Evolutionary conservation across 2,888 invertebrate species (phyloP).

Genomic region (Hemicrepidius hirtus): DNA sequence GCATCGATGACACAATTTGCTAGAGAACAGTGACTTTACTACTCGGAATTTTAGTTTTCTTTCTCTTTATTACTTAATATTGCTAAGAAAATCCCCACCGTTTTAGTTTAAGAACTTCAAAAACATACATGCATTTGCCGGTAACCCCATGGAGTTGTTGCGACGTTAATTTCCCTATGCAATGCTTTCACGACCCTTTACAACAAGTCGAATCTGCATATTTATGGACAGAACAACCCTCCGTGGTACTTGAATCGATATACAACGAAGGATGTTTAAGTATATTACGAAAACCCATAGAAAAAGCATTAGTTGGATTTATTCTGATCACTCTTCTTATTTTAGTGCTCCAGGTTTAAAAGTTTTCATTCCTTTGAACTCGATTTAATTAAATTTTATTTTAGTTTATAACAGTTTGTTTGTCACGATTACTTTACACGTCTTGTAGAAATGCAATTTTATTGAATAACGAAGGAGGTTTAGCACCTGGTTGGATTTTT

Average conservation of each 20-base stretch:
- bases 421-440: constrained; percentile 75
- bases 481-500: constrained; percentile 72
- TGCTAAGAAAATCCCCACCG: no score
- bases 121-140: constrained; percentile 73
- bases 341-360: constrained; percentile 61
- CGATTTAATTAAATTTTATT: neutral
- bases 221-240: constrained; percentile 67
- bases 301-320: constrained; percentile 61
- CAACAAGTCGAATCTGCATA: constrained; percentile 71
- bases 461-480: constrained; percentile 72
- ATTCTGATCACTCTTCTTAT: constrained; percentile 60
- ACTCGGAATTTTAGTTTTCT: no score
- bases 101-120: constrained; percentile 71
- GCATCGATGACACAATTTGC: no score
- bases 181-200: constrained; percentile 79
- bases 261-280: constrained; percentile 69
- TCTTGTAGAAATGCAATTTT: constrained; percentile 75
- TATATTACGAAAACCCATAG: constrained; percentile 65
- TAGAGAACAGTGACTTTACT: no score
- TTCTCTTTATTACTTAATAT: no score
- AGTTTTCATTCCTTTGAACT: neutral
- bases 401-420: constrained; percentile 73
- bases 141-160: constrained; percentile 79
- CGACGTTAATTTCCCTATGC: constrained; percentile 74
- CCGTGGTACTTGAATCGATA: constrained; percentile 65